Evolutionary conservation across 2,113 vertebrate genomes (phyloP), one percentile per base, ranked within the genome.

Genomic region (Planiliza haematocheilus): DNA sequence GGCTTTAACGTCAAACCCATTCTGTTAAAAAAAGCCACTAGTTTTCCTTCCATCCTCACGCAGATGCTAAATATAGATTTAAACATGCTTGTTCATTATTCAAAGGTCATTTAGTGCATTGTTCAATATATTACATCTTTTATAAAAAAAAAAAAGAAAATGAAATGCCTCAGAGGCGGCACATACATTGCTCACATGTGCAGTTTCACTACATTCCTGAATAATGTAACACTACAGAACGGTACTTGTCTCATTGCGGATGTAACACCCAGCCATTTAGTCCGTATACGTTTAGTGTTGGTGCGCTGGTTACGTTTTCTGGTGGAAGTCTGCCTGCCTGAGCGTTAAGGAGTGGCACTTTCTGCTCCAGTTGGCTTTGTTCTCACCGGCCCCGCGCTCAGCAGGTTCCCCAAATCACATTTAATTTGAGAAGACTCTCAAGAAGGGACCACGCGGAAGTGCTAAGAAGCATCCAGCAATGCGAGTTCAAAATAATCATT

Each of bases 361-460:
- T 91, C 82, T 89, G 90, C 89, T 91, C 88, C 67, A 92, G 79
- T 88, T 91, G 77, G 75, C 79, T 86, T 76, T 61, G 41, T 57
- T 56, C 77, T 79, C 73, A 70, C 66, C 16, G 51, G 73, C 63
- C 55, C 41, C 59, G 52, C 4, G 34, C 83, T 80, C 86, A 85
- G 85, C 74, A 82, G 82, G 86, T 75, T 85, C 65, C 65, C 68
- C 57, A 52, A 86, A 84, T 76, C 77, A 82, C 68, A 82, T 81
- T 80, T 82, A 37, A 53, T 79, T 39, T 77, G 43, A 81, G 83
- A 71, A 76, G 65, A 68, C 67, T 76, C 50, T 65, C 41, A 56
- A 52, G 24, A 52, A 57, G 65, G 12, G 49, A 48, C 12, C 42
- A 60, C 68, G 34, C 63, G 66, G 41, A 75, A 24, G 21, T 50